These are phyloP conservation scores for Anagyrus pseudococci DNA, from an alignment of 2,888 invertebrate genomes.

Conservation along the genomic window DNA sequence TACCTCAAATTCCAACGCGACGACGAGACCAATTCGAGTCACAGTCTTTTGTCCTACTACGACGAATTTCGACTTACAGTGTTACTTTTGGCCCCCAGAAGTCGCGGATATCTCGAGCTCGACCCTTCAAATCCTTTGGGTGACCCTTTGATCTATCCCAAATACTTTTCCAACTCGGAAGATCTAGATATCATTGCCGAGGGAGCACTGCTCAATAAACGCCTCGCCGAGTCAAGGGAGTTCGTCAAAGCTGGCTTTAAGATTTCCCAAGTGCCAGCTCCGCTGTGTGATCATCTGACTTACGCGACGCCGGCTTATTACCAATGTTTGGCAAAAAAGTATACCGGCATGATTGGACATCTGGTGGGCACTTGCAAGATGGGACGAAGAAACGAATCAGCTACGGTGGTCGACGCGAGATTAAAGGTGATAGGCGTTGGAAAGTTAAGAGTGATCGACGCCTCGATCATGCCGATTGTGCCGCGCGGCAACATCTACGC, in stretches of 20 bases:
- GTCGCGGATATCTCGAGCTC: slow-evolving; percentile 64
- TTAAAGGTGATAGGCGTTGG: slow-evolving; percentile 61
- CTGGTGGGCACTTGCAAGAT: slow-evolving; percentile 60
- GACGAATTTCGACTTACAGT: slow-evolving; percentile 69
- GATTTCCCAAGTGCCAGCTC: slow-evolving; percentile 51
- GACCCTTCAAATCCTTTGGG: slow-evolving; percentile 54
- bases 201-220: slow-evolving; percentile 67
- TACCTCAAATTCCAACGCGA: neutral
- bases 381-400: slow-evolving; percentile 54
- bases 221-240: slow-evolving; percentile 60
- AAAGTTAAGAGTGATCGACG: slow-evolving; percentile 64
- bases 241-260: neutral
- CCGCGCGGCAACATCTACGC: slow-evolving; percentile 65
- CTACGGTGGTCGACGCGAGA: slow-evolving; percentile 58
- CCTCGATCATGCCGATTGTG: slow-evolving; percentile 64
- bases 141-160: slow-evolving; percentile 75
- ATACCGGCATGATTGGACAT: neutral
- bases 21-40: slow-evolving; percentile 49
- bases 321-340: slow-evolving; percentile 3
- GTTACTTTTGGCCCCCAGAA: slow-evolving; percentile 69
- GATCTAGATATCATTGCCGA: slow-evolving; percentile 71
- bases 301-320: slow-evolving; percentile 13
- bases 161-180: slow-evolving; percentile 68
- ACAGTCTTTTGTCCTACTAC: slow-evolving; percentile 69
- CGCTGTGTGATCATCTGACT: slow-evolving; percentile 10